Evolutionary conservation across 2,113 vertebrate species (phyloP).

Genomic region (Oxygymnocypris stewartii): DNA sequence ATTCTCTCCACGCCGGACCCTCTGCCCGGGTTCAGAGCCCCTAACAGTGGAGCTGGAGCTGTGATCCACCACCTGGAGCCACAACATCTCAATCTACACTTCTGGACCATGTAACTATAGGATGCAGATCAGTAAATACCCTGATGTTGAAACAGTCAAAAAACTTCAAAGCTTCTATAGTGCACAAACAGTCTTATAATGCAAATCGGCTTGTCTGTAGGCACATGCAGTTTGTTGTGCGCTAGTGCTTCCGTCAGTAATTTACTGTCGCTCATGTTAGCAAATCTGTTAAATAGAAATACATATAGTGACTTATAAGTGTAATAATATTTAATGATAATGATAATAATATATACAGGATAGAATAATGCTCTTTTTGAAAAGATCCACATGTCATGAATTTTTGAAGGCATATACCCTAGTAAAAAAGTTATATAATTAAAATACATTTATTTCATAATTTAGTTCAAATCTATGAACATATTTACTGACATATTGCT

Average conservation of each 20-base stretch:
- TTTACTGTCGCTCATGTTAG: slow-evolving; percentile 25
- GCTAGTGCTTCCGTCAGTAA: neutral
- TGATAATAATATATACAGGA: neutral
- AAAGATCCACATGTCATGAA: neutral
- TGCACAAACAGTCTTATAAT: neutral
- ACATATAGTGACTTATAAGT: neutral
- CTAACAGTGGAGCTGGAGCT: slow-evolving; percentile 67
- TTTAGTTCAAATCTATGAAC: too few species aligned
- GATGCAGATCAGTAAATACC: neutral
- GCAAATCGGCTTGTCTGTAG: slow-evolving; percentile 19
- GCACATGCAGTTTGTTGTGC: slow-evolving; percentile 11
- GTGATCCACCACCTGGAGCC: slow-evolving; percentile 76
- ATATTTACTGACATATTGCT: too few species aligned
- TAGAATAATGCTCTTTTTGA: neutral
- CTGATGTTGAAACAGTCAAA: neutral
- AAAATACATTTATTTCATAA: too few species aligned
- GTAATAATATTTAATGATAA: neutral
- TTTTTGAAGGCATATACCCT: neutral
- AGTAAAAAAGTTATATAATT: too few species aligned
- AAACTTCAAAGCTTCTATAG: slow-evolving; percentile 1
- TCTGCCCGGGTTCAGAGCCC: slow-evolving; percentile 73
- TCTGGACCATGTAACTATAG: slow-evolving; percentile 82
- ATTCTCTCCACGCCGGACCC: slow-evolving; percentile 92
- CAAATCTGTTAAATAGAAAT: neutral
- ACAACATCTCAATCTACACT: slow-evolving; percentile 80